Evolutionary conservation across 2,113 vertebrate genomes (phyloP), one percentile per base, ranked within the genome.

Genomic region (Ceuthmochares aereus): DNA sequence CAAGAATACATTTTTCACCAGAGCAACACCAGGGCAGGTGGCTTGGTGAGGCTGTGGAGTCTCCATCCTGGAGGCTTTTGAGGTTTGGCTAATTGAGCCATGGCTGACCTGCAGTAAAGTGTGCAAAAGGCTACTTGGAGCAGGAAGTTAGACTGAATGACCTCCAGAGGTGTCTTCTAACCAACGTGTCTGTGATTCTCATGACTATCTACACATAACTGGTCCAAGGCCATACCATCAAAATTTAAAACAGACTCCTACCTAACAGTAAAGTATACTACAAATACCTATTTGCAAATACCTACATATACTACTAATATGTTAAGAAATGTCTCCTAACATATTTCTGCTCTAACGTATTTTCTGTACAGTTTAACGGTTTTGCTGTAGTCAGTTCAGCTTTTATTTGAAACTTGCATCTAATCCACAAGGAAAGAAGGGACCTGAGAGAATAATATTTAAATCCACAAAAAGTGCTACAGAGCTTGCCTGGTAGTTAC

Each of bases 61-160:
- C 34, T 47, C 14, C 30, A 45, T 15, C 14, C 21, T 23, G 54
- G 14, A 56, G 37, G 11, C 34, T 67, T 45, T 30, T 29, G 62
- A 72, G 25, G 14, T 56, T 75, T 63, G 45, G 11, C 36, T 60
- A 17, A 5, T 4, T 4, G 8, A 92, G 45, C 17, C 9, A 1
- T 1, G 3, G 10, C 34, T 67, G 51, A 58, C 9, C 9, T 2
- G 1, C 27, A 10, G 29, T 0, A 17, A 11, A 1, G 2, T 3
- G 29, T 29, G 42, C n/a, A 81, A 20, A 26, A 30, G 4, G 11
- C 14, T 45, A 4, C 5, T 2, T 34, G 64, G 20, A 80, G 58
- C 7, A 40, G 42, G 17, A 52, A 21, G 6, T 32, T 26, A 51
- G 40, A 16, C 22, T 26, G 51, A 32, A 21, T 64, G 56, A n/a